Base-by-base conservation (phyloP, 2,888 invertebrate genomes). In the Pasiphila rectangulata region DNA sequence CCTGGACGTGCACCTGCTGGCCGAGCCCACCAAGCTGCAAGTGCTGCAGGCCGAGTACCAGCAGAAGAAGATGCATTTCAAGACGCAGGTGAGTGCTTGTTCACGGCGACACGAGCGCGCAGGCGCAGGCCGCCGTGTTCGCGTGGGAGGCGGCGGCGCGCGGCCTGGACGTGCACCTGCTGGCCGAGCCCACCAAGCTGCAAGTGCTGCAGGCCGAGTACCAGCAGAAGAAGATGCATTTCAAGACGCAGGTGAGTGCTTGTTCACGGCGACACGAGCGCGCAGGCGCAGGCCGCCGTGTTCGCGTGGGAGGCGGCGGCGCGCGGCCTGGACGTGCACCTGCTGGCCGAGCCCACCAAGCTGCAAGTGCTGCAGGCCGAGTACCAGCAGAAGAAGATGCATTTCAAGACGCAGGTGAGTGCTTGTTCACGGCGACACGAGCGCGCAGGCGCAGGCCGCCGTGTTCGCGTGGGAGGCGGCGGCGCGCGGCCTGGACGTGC, bases 301-400 rank as follows among this genome's bases (percentile, higher is more conserved):
- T 99, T 99, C 90, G 98, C 98, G 2, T 99, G 99, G 98, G 98
- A 98, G 71, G 98, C 98, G 2, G 95, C 96, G 71, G 94, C 96
- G 44, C 92, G 94, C 61, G 98, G 98, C 2, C 94, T 98, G 0
- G 98, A 98, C 84, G 97, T 98, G 15, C 97, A 98, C 77, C 90
- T 98, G 45, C 90, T 99, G 58, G 99, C 99, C 2, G 99, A 99
- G 79, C 99, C 99, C 4, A 99, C 99, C 6, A 98, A 98, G 81
- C 86, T 99, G 53, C 99, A 98, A 79, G 82, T 97, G 61, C 82
- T 99, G 48, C 94, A 97, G 77, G 92, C 94, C 42, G 96, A 98
- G 78, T 98, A 96, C 76, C 94, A 94, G 46, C 92, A 95, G 59
- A 96, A 97, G 77, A 96, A 96, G 75, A 95, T 96, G 24, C 94